Conservation (phyloP, 2,797 vertebrate genomes). For the Xenops minutus region DNA sequence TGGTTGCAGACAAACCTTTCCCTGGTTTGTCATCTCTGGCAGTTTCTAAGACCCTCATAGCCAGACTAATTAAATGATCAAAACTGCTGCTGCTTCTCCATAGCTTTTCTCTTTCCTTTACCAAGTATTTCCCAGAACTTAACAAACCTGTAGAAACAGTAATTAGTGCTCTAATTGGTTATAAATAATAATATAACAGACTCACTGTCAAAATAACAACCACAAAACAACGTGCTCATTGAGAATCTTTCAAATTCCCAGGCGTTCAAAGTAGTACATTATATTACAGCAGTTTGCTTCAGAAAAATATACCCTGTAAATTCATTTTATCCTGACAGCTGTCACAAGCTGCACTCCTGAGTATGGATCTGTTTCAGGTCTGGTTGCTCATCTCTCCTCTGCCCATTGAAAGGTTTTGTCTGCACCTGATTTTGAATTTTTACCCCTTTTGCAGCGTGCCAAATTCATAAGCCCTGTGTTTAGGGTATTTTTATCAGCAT, state of each 20-base stretch:
- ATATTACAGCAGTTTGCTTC: slow-evolving; percentile 40
- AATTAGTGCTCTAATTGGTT: slow-evolving; percentile 39
- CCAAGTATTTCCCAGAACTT: background rate
- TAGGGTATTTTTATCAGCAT: background rate
- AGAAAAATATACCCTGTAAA: background rate
- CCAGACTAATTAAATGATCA: background rate
- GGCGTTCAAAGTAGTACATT: slow-evolving; percentile 26
- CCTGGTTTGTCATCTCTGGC: background rate
- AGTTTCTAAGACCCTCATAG: background rate
- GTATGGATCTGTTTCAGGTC: background rate
- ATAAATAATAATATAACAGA: slow-evolving; percentile 61
- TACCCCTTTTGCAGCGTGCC: background rate
- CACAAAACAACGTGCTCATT: slow-evolving; percentile 51
- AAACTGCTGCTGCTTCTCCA: background rate
- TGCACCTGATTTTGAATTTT: background rate
- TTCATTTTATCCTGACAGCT: slow-evolving; percentile 33
- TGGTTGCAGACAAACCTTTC: background rate
- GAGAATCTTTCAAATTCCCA: slow-evolving; percentile 35
- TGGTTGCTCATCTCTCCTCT: background rate
- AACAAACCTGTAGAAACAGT: slow-evolving; percentile 28
- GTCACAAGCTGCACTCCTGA: slow-evolving; percentile 13
- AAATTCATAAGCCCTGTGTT: background rate
- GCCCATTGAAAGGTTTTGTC: background rate
- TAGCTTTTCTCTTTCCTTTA: background rate
- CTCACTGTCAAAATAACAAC: slow-evolving; percentile 71